Conservation (phyloP, 2,113 vertebrate genomes). For the Gymnocephalus cernua region DNA sequence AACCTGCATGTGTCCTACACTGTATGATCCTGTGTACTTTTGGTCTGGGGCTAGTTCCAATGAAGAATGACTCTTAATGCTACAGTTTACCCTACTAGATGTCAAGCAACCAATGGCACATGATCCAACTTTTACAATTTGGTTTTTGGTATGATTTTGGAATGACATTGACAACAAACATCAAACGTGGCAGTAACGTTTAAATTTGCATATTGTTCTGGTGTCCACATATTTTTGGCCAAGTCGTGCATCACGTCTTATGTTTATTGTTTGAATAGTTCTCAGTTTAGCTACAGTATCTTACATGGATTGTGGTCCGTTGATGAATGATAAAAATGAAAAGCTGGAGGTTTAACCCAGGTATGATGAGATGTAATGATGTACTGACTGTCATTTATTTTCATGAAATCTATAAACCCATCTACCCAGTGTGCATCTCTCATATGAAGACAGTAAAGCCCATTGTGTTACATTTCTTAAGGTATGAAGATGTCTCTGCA, state of each 20-base stretch:
- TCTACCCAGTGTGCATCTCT: neutral
- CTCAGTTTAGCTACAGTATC: neutral
- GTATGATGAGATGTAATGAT: neutral
- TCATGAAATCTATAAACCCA: neutral
- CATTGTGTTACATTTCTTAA: neutral
- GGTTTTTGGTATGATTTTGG: neutral
- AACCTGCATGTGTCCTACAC: neutral
- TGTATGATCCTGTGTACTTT: neutral
- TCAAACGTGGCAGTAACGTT: neutral
- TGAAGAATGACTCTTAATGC: no score
- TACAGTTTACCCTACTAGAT: neutral
- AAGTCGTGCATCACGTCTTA: neutral
- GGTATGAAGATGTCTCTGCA: neutral
- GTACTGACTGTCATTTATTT: neutral
- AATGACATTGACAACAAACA: neutral
- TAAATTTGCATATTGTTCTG: neutral
- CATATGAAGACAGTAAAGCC: neutral
- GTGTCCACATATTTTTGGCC: neutral
- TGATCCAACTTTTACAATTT: neutral
- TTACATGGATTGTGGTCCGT: neutral
- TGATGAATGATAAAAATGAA: neutral
- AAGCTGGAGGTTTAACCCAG: neutral
- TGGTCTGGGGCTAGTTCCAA: neutral
- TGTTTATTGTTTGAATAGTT: neutral
- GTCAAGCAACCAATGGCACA: neutral